phyloP scores from a whole-genome alignment of 2,113 vertebrate genomes.

The Notechis scutatus region DNA sequence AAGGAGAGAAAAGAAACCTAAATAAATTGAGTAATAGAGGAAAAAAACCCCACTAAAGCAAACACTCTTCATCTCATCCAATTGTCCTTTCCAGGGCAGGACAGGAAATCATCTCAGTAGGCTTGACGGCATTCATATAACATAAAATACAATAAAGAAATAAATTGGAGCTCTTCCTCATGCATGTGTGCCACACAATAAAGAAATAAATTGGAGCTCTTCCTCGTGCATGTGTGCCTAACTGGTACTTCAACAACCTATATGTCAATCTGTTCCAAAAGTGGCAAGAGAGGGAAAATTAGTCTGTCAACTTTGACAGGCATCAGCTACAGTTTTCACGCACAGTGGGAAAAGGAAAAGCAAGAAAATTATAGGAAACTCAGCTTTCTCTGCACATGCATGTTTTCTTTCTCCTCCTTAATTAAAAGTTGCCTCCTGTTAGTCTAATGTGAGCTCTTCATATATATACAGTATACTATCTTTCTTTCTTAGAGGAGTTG shows the following conservation, averaged over 20 bases:
- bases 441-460: constrained; percentile 49
- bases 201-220: not conserved
- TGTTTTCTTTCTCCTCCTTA: constrained; percentile 33
- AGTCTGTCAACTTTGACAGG: not conserved
- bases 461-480: not conserved
- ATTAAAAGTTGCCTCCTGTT: constrained; percentile 52
- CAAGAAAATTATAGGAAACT: not conserved
- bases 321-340: not conserved
- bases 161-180: not conserved
- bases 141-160: not conserved
- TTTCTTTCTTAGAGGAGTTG: constrained; percentile 33
- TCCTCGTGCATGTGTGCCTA: not conserved
- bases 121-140: not conserved
- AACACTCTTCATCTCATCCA: not conserved
- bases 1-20: constrained; percentile 1
- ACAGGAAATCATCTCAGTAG: not conserved
- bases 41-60: not conserved
- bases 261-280: not conserved
- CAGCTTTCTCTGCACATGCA: not conserved
- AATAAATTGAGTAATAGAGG: not conserved
- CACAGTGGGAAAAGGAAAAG: not conserved
- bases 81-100: not conserved
- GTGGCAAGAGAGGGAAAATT: not conserved
- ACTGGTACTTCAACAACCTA: not conserved
- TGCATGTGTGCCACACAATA: not conserved